Percentiles rank a stretch among this genome's conserved stretches.
These are phyloP conservation scores for Phodopus roborovskii DNA, from an alignment of 2,113 vertebrate genomes.

Conservation along the genomic window DNA sequence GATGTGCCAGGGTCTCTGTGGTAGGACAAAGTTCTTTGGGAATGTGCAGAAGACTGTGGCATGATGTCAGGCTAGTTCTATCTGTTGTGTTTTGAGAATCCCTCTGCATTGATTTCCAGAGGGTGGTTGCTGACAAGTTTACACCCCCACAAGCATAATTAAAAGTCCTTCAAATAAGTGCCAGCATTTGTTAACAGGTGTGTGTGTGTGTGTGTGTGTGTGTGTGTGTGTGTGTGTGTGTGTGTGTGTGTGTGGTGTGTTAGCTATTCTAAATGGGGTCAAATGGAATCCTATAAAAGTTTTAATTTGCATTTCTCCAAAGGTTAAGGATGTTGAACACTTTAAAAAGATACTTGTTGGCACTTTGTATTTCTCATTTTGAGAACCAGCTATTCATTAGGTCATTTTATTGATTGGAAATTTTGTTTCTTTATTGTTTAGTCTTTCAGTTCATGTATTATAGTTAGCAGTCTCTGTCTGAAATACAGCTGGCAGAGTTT, in stretches of 20 bases:
- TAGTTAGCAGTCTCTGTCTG: neutral
- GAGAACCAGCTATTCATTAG: neutral
- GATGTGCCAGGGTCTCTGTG: too few relatives aligned
- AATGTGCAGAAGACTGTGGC: neutral
- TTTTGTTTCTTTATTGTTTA: neutral
- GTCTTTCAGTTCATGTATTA: neutral
- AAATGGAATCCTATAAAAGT: neutral
- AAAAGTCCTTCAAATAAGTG: neutral
- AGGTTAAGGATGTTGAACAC: neutral
- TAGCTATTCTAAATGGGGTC: neutral
- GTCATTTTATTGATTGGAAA: neutral
- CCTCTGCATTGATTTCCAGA: neutral
- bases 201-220: neutral
- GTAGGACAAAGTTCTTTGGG: neutral
- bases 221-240: neutral
- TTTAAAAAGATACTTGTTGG: neutral
- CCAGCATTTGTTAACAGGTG: neutral
- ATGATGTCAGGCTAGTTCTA: neutral
- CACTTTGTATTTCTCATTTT: neutral
- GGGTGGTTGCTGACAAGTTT: too few relatives aligned
- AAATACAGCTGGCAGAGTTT: neutral
- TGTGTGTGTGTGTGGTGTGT: neutral
- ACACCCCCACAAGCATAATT: neutral
- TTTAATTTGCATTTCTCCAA: neutral
- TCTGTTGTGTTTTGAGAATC: neutral